Evolutionary conservation across 2,113 vertebrate species (phyloP).

Genomic region (Rhinoptilus africanus): DNA sequence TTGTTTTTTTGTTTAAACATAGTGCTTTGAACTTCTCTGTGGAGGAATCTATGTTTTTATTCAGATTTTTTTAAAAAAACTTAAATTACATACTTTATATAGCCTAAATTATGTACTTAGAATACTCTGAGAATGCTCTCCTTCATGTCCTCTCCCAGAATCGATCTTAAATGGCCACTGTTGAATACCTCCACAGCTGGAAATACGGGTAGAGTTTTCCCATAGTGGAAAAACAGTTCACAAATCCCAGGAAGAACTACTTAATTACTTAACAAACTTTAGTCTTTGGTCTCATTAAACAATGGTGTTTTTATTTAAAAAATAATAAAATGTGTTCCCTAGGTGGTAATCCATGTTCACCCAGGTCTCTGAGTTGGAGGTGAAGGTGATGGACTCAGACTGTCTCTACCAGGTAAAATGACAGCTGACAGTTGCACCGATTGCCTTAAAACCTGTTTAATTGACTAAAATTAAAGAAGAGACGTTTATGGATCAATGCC

Average conservation of each 20-base stretch:
- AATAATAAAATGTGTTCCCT: not conserved
- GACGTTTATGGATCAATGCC: not conserved
- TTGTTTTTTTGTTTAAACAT: not conserved
- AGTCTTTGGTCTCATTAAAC: not conserved
- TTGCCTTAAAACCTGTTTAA: not conserved
- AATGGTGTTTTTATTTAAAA: not conserved
- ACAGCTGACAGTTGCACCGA: not conserved
- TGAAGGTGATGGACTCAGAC: not conserved
- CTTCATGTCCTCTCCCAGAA: not conserved
- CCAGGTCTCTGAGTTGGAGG: not conserved
- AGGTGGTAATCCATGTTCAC: fast-evolving
- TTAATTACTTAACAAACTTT: not conserved
- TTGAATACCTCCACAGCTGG: not conserved
- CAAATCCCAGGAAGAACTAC: not conserved
- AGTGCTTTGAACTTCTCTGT: not conserved
- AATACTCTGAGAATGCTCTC: not conserved
- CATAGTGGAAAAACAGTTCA: not conserved
- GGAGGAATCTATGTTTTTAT: not conserved
- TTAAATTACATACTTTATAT: not conserved
- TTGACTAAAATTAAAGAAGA: not conserved
- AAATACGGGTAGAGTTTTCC: not conserved
- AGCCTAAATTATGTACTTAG: not conserved
- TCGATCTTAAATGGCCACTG: not conserved
- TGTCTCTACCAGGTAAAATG: not conserved
- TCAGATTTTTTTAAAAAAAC: not conserved